Evolutionary conservation across 1,140 invertebrate species (phyloP), one percentile per base, ranked within the genome.

Genomic region (Plodia interpunctella): DNA sequence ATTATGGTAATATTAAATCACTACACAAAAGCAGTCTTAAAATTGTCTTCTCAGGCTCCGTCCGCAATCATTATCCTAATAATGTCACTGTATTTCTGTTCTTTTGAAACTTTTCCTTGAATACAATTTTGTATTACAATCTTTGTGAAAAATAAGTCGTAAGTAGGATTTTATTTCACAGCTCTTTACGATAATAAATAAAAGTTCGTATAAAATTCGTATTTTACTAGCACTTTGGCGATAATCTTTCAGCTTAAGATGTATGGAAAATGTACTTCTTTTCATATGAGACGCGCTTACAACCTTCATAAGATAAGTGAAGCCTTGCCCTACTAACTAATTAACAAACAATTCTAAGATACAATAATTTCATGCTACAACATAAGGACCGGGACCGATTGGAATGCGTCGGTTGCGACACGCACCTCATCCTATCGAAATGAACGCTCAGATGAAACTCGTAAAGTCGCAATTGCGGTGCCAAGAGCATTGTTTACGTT

Each of bases 321-420:
- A 66, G 62, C 69, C 66, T 66, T 68, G 67, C 62, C 66, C 57
- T 66, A 71, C 68, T 20, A 59, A 53, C 30, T 73, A 73, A 78
- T 76, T 76, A 74, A 68, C 60, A 62, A 61, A 69, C 74, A 65
- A 60, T 60, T 61, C 59, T 66, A 19, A 66, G 30, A 66, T 64
- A 66, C 54, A 64, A 60, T 66, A 69, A 63, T 66, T 66, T 63
- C 60, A 21, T 56, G 35, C 52, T 62, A 67, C 55, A 57, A 55
- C 55, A 53, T 63, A 54, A 58, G 58, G 60, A 51, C 49, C 57
- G 57, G 58, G 66, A 65, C 60, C 62, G 59, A 62, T 67, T 59
- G 68, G 72, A 74, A 74, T 77, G 72, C 68, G 60, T 63, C 63
- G 57, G 62, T 66, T 67, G 66, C 64, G 55, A 63, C 60, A 66